phyloP scores from a whole-genome alignment of 2,888 invertebrate genomes.

The Dynastes tityus region DNA sequence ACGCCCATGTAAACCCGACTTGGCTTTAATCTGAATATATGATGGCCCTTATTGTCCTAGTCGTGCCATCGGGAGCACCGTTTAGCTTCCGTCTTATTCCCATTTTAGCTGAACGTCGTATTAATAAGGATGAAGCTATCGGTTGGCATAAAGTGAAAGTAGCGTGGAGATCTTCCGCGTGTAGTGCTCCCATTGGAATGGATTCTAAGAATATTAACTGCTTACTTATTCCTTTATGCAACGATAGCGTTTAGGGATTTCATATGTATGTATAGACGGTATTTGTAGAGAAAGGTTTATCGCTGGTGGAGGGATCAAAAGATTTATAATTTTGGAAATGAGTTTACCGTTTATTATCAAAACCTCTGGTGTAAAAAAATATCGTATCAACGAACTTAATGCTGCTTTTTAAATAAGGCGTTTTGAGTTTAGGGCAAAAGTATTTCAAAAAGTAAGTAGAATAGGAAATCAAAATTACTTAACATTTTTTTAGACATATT shows the following conservation, averaged over 20 bases:
- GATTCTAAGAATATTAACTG: conserved; percentile 15
- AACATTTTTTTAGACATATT: too few species aligned
- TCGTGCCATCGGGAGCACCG: conserved; percentile 57
- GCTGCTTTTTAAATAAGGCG: too few species aligned
- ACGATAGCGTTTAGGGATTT: background rate
- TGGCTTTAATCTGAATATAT: conserved; percentile 69
- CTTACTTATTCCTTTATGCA: conserved; percentile 14
- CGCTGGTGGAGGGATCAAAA: too few species aligned
- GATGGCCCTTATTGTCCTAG: conserved; percentile 68
- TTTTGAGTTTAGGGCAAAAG: too few species aligned
- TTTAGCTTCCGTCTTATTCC: conserved; percentile 57
- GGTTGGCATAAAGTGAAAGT: background rate
- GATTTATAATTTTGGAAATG: too few species aligned
- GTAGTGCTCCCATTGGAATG: background rate
- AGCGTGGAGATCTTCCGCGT: background rate
- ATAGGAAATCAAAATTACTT: too few species aligned
- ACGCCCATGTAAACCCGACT: conserved; percentile 66
- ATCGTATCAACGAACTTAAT: too few species aligned
- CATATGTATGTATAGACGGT: background rate
- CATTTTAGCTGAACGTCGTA: conserved; percentile 35
- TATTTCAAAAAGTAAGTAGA: too few species aligned
- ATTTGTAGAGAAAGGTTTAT: background rate
- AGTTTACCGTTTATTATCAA: too few species aligned
- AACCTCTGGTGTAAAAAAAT: too few species aligned
- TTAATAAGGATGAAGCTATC: conserved; percentile 5